phyloP scores from a whole-genome alignment of 2,888 invertebrate genomes.

The Drosophila falleni region DNA sequence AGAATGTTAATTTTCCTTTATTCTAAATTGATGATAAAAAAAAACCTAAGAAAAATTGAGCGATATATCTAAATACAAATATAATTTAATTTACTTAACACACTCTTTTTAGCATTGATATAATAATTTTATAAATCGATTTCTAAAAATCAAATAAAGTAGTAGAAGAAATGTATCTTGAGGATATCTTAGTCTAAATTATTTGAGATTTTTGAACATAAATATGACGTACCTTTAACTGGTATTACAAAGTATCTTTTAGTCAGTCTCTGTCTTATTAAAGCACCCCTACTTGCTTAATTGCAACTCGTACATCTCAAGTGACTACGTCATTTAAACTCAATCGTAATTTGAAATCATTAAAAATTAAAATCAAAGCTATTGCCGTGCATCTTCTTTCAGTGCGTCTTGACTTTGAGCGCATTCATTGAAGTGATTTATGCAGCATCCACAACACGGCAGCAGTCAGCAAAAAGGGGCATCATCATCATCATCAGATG shows the following conservation, averaged over 20 bases:
- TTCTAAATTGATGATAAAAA: no score
- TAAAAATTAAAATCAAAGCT: slow-evolving; percentile 8
- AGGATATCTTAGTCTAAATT: not conserved
- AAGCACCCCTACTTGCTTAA: slow-evolving; percentile 32
- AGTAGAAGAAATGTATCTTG: no score
- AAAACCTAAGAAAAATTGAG: no score
- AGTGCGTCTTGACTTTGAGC: slow-evolving; percentile 69
- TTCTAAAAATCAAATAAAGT: no score
- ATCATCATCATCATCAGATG: slow-evolving; percentile 11
- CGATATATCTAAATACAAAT: no score
- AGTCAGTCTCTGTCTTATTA: not conserved
- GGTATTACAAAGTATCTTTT: not conserved
- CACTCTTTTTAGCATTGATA: no score
- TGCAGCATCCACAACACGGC: slow-evolving; percentile 43
- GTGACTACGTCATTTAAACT: slow-evolving; percentile 31
- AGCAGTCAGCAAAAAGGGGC: not conserved
- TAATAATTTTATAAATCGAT: no score
- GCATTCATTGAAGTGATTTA: slow-evolving; percentile 60
- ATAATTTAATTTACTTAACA: no score
- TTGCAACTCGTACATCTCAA: slow-evolving; percentile 47
- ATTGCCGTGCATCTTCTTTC: slow-evolving; percentile 40
- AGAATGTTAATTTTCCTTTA: no score
- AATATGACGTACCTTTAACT: no score
- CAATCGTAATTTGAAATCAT: slow-evolving; percentile 51
- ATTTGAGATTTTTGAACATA: not conserved